Conservation (phyloP, 2,797 vertebrate genomes). For the Monodelphis domestica region DNA sequence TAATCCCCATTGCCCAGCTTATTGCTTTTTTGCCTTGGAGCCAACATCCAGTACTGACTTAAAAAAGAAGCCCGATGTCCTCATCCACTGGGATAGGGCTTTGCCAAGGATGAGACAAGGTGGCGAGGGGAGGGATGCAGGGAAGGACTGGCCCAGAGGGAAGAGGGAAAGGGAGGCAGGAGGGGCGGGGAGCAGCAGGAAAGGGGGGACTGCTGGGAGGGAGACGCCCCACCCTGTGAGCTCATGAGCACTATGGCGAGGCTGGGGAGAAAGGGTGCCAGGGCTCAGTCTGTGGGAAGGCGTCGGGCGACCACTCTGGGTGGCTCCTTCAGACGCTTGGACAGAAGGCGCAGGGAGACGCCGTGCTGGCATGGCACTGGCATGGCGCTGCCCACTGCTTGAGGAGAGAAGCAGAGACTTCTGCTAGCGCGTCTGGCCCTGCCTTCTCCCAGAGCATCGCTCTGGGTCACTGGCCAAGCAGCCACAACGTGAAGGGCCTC, state of each 20-base stretch:
- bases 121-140: neutral
- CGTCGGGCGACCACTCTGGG: rapidly evolving
- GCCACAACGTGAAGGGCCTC: too few species aligned
- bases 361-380: too few species aligned
- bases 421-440: too few species aligned
- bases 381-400: neutral
- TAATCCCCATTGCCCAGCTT: too few species aligned
- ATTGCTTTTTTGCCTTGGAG: too few species aligned
- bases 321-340: too few species aligned
- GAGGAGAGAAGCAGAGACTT: neutral
- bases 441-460: rapidly evolving
- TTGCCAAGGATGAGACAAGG: neutral
- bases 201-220: neutral
- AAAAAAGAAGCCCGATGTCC: neutral
- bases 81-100: neutral
- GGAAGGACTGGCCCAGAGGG: neutral
- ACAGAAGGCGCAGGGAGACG: too few species aligned
- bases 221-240: neutral
- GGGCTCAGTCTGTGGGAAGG: neutral
- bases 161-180: neutral
- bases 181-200: neutral
- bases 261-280: rapidly evolving
- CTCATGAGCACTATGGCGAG: too few species aligned
- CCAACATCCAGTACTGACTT: too few species aligned
- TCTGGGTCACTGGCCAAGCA: neutral